Evolutionary conservation across 2,113 vertebrate species (phyloP), one percentile per base, ranked within the genome.

Genomic region (Rhea americana): DNA sequence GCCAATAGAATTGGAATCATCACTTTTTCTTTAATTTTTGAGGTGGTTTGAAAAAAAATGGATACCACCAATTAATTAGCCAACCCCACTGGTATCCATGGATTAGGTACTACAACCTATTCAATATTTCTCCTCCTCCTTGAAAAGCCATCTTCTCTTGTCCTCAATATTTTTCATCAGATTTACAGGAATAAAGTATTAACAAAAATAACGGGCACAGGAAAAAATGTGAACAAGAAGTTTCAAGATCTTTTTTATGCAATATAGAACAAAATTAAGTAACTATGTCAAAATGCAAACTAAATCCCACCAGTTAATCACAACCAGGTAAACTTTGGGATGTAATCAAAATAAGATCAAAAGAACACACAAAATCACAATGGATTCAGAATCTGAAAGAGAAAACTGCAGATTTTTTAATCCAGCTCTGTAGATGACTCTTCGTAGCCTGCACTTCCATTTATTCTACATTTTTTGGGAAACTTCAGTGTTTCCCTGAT

Each of bases 401-500:
- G 14, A 81, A 67, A 50, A 1, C 1, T 9, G 16, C 19, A 61
- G 35, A 90, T 75, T 50, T 82, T 79, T 55, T 20, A 73, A 77
- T 50, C 24, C 68, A 30, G 14, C 50, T 78, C 56, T 45, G 6
- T 25, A 56, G 19, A 19, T 89, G 51, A 51, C 2, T 73, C 6
- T 1, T 58, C 22, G 4, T 55, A 59, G 70, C 18, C 47, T 39
- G 15, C 59, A 39, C 77, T 91, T 61, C 90, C 5, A 94, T 94
- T 88, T 91, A 88, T n/a, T 41, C 61, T 45, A 43, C 39, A 28
- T 81, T 85, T 89, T 58, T 81, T 85, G 59, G 56, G 85, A 87
- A 93, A 80, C 5, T 7, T 72, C 30, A 28, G 43, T 24, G 15
- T 61, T 72, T 88, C 58, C 62, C 41, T 73, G 43, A 76, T 35